phyloP scores from a whole-genome alignment of 2,113 vertebrate genomes.

The Corvus hawaiiensis region DNA sequence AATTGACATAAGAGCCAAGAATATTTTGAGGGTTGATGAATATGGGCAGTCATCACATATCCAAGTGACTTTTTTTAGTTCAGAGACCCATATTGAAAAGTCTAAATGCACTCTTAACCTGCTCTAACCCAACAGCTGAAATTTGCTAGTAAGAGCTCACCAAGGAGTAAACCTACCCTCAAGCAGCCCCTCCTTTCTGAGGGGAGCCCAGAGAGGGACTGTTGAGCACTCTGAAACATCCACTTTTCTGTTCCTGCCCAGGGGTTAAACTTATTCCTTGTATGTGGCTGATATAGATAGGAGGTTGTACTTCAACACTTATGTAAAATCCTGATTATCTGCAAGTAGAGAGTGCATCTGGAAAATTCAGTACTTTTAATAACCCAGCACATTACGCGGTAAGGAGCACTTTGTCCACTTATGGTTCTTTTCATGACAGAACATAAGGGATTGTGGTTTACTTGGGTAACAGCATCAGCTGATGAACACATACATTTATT shows the following conservation, averaged over 20 bases:
- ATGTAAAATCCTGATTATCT: not conserved
- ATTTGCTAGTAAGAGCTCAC: not conserved
- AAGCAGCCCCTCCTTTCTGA: not conserved
- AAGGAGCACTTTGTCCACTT: not conserved
- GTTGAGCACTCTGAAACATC: not conserved
- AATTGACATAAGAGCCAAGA: not conserved
- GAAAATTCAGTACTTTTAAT: not conserved
- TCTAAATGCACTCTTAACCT: not conserved
- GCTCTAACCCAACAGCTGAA: not conserved
- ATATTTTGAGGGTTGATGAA: not conserved
- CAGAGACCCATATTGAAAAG: not conserved
- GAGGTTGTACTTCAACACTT: not conserved
- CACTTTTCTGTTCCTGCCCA: not conserved
- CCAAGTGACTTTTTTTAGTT: not conserved
- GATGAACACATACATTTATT: accelerated
- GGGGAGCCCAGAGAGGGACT: not conserved
- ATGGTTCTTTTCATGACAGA: not conserved
- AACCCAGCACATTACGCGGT: too few relatives aligned
- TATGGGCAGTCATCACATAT: not conserved
- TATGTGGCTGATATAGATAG: accelerated
- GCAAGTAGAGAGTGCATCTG: accelerated
- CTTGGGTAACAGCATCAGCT: not conserved
- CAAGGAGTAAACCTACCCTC: not conserved
- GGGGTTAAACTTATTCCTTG: not conserved
- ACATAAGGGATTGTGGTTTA: not conserved